phyloP scores from a whole-genome alignment of 2,797 vertebrate species.

The Centropyge bicolor region DNA sequence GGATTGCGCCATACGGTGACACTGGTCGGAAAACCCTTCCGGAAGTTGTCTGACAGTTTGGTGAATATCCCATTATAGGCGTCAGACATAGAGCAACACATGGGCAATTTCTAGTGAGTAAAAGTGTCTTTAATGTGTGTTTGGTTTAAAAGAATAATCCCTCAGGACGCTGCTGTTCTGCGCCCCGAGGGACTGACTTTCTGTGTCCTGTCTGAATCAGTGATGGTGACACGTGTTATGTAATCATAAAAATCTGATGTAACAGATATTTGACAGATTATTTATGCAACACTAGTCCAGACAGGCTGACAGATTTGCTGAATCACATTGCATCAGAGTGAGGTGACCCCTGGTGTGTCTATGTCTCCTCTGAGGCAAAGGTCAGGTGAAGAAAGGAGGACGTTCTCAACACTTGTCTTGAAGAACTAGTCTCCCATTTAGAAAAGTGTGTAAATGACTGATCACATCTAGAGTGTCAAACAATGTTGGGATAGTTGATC shows the following conservation, averaged over 20 bases:
- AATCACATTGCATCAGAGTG: neutral
- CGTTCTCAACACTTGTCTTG: neutral
- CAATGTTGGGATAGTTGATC: no score
- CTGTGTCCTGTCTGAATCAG: neutral
- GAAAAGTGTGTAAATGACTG: neutral
- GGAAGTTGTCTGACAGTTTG: constrained; percentile 48
- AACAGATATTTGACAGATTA: neutral
- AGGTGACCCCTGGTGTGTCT: constrained; percentile 1
- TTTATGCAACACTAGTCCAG: neutral
- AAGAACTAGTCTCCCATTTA: neutral
- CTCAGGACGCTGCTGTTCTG: neutral
- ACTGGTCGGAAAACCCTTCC: neutral
- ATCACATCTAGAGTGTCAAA: no score
- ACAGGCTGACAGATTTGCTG: neutral
- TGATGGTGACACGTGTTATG: neutral
- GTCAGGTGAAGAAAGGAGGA: neutral
- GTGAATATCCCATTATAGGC: neutral
- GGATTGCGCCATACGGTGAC: neutral
- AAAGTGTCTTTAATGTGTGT: no score
- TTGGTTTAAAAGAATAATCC: neutral
- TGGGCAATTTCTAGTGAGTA: neutral
- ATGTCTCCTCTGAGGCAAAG: constrained; percentile 7
- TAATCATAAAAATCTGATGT: neutral
- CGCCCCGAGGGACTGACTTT: neutral
- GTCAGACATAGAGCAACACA: neutral